Evolutionary conservation across 1,140 invertebrate species (phyloP).

Genomic region (Andrena cerasifolii): DNA sequence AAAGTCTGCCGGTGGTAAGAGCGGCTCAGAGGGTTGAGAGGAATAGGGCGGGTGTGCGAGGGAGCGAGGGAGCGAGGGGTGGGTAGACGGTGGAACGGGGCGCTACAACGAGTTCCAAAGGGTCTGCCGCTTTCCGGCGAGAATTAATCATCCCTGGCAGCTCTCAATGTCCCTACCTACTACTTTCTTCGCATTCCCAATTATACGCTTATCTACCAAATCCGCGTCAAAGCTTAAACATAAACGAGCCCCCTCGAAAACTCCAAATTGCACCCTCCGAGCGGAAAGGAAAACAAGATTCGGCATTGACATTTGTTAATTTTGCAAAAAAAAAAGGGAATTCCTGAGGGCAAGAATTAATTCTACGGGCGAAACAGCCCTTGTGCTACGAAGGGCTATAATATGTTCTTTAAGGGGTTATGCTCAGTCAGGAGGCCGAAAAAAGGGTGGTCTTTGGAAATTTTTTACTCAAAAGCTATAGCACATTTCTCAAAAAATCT

Average conservation of each 20-base stretch:
- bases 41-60: slow-evolving; percentile 42
- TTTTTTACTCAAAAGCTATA: too few species aligned
- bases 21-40: slow-evolving; percentile 56
- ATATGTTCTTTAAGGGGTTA: too few species aligned
- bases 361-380: too few species aligned
- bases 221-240: slow-evolving; percentile 63
- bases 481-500: too few species aligned
- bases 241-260: slow-evolving; percentile 51
- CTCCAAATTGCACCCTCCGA: too few species aligned
- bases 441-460: too few species aligned
- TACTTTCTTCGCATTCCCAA: slow-evolving; percentile 78
- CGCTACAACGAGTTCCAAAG: slow-evolving; percentile 74
- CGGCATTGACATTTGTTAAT: too few species aligned
- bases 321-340: too few species aligned
- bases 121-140: slow-evolving; percentile 74
- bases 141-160: slow-evolving; percentile 79
- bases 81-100: slow-evolving; percentile 59
- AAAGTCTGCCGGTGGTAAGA: slow-evolving; percentile 73
- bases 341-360: too few species aligned
- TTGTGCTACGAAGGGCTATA: too few species aligned
- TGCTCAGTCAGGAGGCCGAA: too few species aligned
- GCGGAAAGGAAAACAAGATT: too few species aligned
- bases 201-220: slow-evolving; percentile 76
- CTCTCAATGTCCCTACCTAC: slow-evolving; percentile 74
- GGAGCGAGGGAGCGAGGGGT: slow-evolving; percentile 30